phyloP scores from a whole-genome alignment of 2,888 invertebrate genomes.

The Ophraella communa region DNA sequence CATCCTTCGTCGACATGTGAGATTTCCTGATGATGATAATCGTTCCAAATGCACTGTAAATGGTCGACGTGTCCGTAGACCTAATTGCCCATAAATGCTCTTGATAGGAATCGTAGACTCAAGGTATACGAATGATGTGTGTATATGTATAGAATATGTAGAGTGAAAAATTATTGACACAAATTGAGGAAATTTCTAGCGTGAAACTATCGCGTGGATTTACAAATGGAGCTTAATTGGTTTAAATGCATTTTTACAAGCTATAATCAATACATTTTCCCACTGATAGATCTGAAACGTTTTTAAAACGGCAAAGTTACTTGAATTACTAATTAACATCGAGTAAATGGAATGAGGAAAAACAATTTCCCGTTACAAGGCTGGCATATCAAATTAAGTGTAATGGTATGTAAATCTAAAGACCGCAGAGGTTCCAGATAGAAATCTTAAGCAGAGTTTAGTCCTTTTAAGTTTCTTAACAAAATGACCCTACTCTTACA shows the following conservation, averaged over 20 bases:
- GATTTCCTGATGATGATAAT: constrained; percentile 37
- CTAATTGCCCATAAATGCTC: constrained; percentile 35
- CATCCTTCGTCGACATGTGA: constrained; percentile 39
- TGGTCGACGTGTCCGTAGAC: constrained; percentile 24
- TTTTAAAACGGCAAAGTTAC: too few species aligned
- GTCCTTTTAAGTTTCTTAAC: constrained; percentile 36
- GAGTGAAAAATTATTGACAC: constrained; percentile 29
- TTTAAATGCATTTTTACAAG: neutral
- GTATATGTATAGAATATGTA: constrained; percentile 24
- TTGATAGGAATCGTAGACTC: constrained; percentile 39
- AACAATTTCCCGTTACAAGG: constrained; percentile 7
- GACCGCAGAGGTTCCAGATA: constrained; percentile 37
- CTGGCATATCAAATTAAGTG: constrained; percentile 38
- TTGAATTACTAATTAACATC: neutral
- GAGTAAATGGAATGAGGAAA: too few species aligned
- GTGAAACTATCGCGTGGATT: constrained; percentile 2
- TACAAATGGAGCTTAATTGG: neutral
- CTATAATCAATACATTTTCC: neutral
- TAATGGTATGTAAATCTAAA: constrained; percentile 43
- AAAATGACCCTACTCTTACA: constrained; percentile 37
- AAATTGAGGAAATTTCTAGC: constrained; percentile 12
- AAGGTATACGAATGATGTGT: constrained; percentile 41
- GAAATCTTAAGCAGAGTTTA: constrained; percentile 42
- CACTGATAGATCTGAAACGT: too few species aligned
- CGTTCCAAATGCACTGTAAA: constrained; percentile 28